These are phyloP conservation scores for Tinamus guttatus DNA, from an alignment of 2,113 vertebrate species.

Conservation along the genomic window DNA sequence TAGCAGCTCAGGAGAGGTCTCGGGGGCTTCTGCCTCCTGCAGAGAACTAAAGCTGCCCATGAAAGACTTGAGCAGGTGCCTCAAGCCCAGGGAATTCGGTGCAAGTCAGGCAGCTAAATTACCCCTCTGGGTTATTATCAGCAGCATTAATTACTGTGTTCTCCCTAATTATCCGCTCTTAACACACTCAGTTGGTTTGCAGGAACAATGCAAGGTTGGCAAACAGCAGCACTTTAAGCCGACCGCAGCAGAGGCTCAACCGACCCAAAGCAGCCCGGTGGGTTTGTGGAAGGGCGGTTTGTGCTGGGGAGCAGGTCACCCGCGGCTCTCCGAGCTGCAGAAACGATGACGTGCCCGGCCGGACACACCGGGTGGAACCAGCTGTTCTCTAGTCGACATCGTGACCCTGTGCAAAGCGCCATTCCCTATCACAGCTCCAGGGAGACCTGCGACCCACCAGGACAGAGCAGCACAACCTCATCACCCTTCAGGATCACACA, in stretches of 20 bases:
- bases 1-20: constrained; percentile 41
- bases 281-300: not conserved
- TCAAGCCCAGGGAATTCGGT: constrained; percentile 66
- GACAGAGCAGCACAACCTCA: not conserved
- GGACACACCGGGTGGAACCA: not conserved
- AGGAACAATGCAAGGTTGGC: constrained; percentile 34
- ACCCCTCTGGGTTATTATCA: constrained; percentile 68
- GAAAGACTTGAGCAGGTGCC: constrained; percentile 70
- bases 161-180: constrained; percentile 59
- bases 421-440: not conserved
- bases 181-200: constrained; percentile 35
- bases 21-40: constrained; percentile 61
- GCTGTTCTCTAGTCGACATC: not conserved
- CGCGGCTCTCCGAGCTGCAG: not conserved
- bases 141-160: constrained; percentile 62
- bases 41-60: constrained; percentile 79
- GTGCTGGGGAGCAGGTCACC: not conserved
- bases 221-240: constrained; percentile 44
- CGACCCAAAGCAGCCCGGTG: not conserved
- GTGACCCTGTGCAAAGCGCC: not conserved
- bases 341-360: not conserved
- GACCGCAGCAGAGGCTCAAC: not conserved
- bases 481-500: not conserved
- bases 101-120: constrained; percentile 72
- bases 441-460: not conserved